Percentiles rank a stretch among this genome's conserved stretches.
Evolutionary conservation across 2,888 invertebrate genomes (phyloP).

Genomic region (Alentia gelatinosa): DNA sequence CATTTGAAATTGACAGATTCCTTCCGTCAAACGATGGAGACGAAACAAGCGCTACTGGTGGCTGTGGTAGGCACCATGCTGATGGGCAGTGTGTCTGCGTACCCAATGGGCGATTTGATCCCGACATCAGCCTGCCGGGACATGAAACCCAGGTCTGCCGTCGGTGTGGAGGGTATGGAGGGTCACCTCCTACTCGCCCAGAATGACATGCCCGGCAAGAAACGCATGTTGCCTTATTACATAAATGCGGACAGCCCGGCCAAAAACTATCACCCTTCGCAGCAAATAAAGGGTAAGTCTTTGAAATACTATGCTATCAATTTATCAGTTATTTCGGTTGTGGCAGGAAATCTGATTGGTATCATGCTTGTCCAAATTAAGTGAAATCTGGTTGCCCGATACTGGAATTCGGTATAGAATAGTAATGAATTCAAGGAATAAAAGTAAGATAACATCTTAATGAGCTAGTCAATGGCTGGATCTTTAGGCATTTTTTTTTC

Average conservation of each 20-base stretch:
- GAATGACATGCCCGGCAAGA: conserved; percentile 56
- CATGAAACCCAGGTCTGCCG: conserved; percentile 43
- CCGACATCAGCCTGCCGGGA: background rate
- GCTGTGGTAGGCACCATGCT: background rate
- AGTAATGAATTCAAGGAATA: background rate
- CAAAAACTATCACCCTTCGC: background rate
- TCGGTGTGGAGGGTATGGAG: conserved; percentile 50
- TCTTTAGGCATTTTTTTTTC: too few relatives aligned
- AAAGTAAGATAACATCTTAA: too few relatives aligned
- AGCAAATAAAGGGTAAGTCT: background rate
- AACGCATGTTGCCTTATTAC: conserved; percentile 32
- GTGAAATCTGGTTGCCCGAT: too few relatives aligned
- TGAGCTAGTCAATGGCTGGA: too few relatives aligned
- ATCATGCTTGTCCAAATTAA: too few relatives aligned
- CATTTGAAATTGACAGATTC: too few relatives aligned
- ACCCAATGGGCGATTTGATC: background rate
- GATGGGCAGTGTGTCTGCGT: background rate
- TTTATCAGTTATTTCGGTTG: too few relatives aligned
- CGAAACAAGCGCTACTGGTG: background rate
- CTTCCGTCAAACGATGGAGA: background rate
- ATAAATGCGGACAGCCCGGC: background rate
- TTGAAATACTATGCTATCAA: too few relatives aligned
- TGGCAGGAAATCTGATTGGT: too few relatives aligned
- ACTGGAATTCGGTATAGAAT: too few relatives aligned
- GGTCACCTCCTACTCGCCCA: conserved; percentile 49